Base-by-base conservation (phyloP, 2,888 invertebrate genomes). In the Eupithecia centaureata region DNA sequence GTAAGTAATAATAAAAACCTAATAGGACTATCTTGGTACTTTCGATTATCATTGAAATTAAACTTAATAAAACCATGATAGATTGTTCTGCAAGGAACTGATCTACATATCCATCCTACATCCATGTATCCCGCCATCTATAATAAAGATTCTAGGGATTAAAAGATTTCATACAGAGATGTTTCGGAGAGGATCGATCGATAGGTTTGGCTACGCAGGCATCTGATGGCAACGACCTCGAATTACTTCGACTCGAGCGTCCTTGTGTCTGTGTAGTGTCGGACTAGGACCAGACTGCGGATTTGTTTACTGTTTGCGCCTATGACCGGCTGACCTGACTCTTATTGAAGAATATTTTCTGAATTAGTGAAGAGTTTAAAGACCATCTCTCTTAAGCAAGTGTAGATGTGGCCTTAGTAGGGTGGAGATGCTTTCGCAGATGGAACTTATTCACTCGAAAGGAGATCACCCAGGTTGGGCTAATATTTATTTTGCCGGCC, bases 201-300 rank as follows among this genome's bases (percentile, higher is more conserved):
- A 61, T 61, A 51, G 47, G 15, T 63, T 64, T 54, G 62, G 38
- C 32, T 62, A 54, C 32, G 52, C 28, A 38, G 25, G 30, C 38
- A 61, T 64, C 67, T 35, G 57, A 60, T 57, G 63, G 61, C 63
- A 63, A 61, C 66, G 70, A 70, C 63, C 63, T 38, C 33, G 32
- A 33, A 63, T 68, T 28, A 38, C 32, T 57, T 15, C 33, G 68
- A 61, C 61, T 64, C 68, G 42, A 56, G 28, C 51, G 63, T 68
- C 63, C 63, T 64, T 68, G 63, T 25, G 51, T 52, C 52, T 52
- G 52, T 25, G 52, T 52, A 22, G 32, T 52, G 52, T 59, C 62
- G 22, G 28, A 60, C 38, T 52, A 51, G 27, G 27, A 38, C 25
- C 27, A 32, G 18, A 27, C 25, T 67, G 59, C 63, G 63, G 54